Base-by-base conservation (phyloP, 2,797 vertebrate genomes). In the Tragelaphus eurycerus region DNA sequence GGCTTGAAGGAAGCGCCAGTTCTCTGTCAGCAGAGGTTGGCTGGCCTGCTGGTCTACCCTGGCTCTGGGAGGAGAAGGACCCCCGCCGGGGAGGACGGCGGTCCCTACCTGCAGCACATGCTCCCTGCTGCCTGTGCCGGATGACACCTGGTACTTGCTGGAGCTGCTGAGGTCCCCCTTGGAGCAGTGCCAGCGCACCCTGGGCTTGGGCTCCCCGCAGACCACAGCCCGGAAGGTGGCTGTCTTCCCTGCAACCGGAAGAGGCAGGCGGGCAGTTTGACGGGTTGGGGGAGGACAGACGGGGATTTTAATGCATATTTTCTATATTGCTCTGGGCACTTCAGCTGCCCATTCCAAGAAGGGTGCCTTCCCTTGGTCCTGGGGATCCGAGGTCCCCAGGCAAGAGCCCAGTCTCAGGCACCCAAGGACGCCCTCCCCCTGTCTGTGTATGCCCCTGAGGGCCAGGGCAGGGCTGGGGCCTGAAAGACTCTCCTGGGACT, bases 161-260 rank as follows among this genome's bases (percentile, higher is more conserved):
- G 98, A 98, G 89, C 99, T 98, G 78, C 98, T 95, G 88, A 99
- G 95, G 25, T 60, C 90, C 34, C 98, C 99, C 89, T 85, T 98
- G 7, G 62, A 54, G 94, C 99, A 98, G 2, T 97, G 98, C 99
- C 99, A 99, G 43, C 96, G 98, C 81, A 99, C 99, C 0, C 99
- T 95, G 7, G 99, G 99, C 79, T 92, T 97, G 19, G 99, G 99
- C 23, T 99, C 98, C 16, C 99, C 99, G 6, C 88, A 99, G 76
- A 99, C 99, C 91, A 99, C 86, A 4, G 98, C 99, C 97, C 98
- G 99, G 96, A 99, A 99, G 98, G 99, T 52, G 15, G 99, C 99
- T 59, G 96, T 95, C 98, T 99, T 99, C 57, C 99, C 99, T 99
- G 95, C 31, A 90, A 25, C 8, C 98, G 79, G 71, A 98, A 92